phyloP scores from a whole-genome alignment of 2,888 invertebrate genomes.

The Malthinus flaveolus region DNA sequence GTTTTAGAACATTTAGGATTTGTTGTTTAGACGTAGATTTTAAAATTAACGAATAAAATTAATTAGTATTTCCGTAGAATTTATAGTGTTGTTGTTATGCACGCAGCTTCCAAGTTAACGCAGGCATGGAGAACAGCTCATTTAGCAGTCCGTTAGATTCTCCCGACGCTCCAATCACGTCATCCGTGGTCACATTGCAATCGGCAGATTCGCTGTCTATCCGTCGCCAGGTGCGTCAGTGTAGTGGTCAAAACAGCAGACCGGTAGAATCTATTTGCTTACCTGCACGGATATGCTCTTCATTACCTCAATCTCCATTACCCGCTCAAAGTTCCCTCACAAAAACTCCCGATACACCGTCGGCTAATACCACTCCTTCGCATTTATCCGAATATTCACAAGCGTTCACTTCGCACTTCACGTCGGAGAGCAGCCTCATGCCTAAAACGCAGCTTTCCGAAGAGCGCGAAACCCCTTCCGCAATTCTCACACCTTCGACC shows the following conservation, averaged over 20 bases:
- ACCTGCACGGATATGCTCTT: slow-evolving; percentile 26
- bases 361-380: slow-evolving; percentile 63
- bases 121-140: slow-evolving; percentile 76
- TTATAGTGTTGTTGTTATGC: slow-evolving; percentile 44
- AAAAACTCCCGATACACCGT: slow-evolving; percentile 69
- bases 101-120: slow-evolving; percentile 79
- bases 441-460: slow-evolving; percentile 38
- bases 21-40: too few relatives aligned
- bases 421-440: slow-evolving; percentile 45
- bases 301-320: slow-evolving; percentile 27
- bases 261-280: slow-evolving; percentile 37
- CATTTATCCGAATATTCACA: slow-evolving; percentile 46
- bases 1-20: too few relatives aligned
- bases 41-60: not conserved
- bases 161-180: slow-evolving; percentile 71
- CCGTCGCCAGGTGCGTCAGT: slow-evolving; percentile 56
- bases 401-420: slow-evolving; percentile 50
- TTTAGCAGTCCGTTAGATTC: slow-evolving; percentile 84
- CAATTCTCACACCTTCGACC: slow-evolving; percentile 63
- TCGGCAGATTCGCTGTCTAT: slow-evolving; percentile 64
- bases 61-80: slow-evolving; percentile 31
- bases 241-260: slow-evolving; percentile 48
- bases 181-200: slow-evolving; percentile 68
- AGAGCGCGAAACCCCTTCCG: slow-evolving; percentile 59
- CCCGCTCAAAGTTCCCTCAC: slow-evolving; percentile 50